Evolutionary conservation across 2,113 vertebrate species (phyloP).

Genomic region (Equus quagga): DNA sequence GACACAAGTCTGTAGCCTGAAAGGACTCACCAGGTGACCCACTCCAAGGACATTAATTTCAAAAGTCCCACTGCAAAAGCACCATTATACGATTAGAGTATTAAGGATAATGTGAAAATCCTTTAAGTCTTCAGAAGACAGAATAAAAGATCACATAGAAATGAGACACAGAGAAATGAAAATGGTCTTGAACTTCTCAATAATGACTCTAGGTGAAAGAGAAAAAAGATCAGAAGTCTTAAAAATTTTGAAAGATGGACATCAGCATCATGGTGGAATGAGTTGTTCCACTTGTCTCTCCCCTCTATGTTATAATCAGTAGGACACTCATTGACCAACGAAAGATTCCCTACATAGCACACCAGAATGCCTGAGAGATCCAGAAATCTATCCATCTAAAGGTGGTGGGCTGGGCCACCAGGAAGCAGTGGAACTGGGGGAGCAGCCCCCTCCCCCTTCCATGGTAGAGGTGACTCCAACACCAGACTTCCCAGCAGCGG

Average conservation of each 20-base stretch:
- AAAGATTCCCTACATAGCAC: too few species aligned
- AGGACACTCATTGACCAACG: too few species aligned
- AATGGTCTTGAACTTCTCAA: neutral
- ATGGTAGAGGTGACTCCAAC: too few species aligned
- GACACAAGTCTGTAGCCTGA: neutral
- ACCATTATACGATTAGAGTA: neutral
- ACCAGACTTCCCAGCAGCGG: too few species aligned
- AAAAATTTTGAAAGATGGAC: neutral
- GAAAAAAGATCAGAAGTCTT: neutral
- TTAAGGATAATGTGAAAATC: neutral
- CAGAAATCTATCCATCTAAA: too few species aligned
- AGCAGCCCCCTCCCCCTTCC: too few species aligned
- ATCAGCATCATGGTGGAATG: too few species aligned
- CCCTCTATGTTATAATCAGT: too few species aligned
- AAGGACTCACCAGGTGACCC: neutral
- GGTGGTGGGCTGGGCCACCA: too few species aligned
- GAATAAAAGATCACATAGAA: neutral
- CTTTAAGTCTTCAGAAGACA: constrained; percentile 11
- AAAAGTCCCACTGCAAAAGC: neutral
- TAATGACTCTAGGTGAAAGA: neutral
- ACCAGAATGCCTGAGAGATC: too few species aligned
- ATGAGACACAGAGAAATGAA: neutral
- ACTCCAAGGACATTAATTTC: neutral
- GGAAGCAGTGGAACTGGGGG: too few species aligned
- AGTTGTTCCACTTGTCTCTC: too few species aligned